Base-by-base conservation (phyloP, 2,113 vertebrate species). In the Variabilichromis moorii region DNA sequence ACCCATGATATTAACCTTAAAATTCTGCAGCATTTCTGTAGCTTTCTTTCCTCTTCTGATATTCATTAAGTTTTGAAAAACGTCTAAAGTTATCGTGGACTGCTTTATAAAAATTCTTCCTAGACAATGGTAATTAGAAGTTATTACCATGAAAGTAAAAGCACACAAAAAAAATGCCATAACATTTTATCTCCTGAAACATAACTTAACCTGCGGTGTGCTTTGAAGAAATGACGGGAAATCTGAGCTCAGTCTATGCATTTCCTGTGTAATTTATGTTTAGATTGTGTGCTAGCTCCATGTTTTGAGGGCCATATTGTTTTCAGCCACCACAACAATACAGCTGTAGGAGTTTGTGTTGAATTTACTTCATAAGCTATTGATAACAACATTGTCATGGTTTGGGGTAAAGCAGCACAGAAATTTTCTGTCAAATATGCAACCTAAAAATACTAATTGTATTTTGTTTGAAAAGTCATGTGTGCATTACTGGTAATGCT, bases 361-460 rank as follows among this genome's bases (percentile, higher is more conserved):
- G 37, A 73, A 45, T 73, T 73, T 45, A 45, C 66, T 42, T 45
- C 66, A 71, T 42, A 26, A 73, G 40, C 12, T 73, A 73, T 26
- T 73, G 68, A 45, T 45, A 73, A 45, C 12, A 71, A 16, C 37
- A 71, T 71, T 7, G 8, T 45, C 21, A 45, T 26, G 2, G 71
- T 50, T 78, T 50, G 10, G 6, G 73, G 6, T 31, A 78, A 76
- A 51, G 3, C 12, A 33, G 73, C 45, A 78, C 7, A 3, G 9
- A 47, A 19, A 10, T 5, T 28, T 8, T 47, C 21, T 76, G 40
- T 45, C 40, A 47, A 11, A 47, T 76, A 37, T 73, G 3, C 24
- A 47, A 11, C 9, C 16, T 11, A 17, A 17, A 76, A 76, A 31
- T 76, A 47, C 6, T 19, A 17, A 47, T 47, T 9, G 9, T 47